Base-by-base conservation (phyloP, 1,140 invertebrate genomes). In the Stegodyphus dumicola region DNA sequence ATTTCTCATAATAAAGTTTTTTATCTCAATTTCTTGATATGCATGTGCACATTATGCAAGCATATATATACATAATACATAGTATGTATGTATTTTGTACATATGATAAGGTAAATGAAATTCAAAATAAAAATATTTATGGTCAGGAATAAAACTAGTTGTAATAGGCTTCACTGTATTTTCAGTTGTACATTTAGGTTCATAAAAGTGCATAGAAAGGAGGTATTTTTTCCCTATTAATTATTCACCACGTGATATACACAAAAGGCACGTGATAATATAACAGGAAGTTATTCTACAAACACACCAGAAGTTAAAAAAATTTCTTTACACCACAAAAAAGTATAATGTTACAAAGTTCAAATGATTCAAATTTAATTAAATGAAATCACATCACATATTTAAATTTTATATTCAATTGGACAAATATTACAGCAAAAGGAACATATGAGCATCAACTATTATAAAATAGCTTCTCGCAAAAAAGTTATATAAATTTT, bases 141-240 rank as follows among this genome's bases (percentile, higher is more conserved):
- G 15, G 1, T 15, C 9, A 60, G 56, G 56, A 0, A 60, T 60
- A 15, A 11, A 2, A 60, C 56, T 15, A 60, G 15, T 11, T 9
- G 15, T 9, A 11, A 15, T n/a, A 15, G 17, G n/a, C 17, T 67
- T 67, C 65, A 67, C 52, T 54, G 54, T 60, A 76, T 60, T 15
- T 7, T 53, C 60, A 84, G 64, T 84, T 84, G 81, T 84, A 84
- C 81, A 76, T 76, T 76, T 56, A 84, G 81, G 81, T 76, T 75
- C 70, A 69, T 53, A 75, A 84, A 84, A 84, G 81, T 76, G 81
- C 81, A 84, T 84, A 75, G 71, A 75, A 84, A 84, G 81, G 81
- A 84, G 81, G 81, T 76, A 84, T 75, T 49, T 76, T n/a, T 76
- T 76, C 11, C 56, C 81, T 83, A 84, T 65, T 76, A 51, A 76